Evolutionary conservation across 2,797 vertebrate species (phyloP).

Genomic region (Xenopus petersii): DNA sequence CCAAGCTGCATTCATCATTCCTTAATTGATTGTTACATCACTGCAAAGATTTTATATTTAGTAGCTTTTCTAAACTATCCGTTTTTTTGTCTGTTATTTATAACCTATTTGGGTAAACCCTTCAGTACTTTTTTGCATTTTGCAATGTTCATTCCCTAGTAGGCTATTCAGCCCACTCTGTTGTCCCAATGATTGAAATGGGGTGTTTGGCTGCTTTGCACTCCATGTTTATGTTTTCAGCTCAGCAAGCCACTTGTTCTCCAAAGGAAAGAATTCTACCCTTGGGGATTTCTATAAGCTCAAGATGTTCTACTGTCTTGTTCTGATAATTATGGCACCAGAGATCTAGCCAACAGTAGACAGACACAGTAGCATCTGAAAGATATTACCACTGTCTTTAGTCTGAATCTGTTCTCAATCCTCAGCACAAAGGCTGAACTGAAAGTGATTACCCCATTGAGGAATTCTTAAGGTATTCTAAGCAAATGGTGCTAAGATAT

Average conservation of each 20-base stretch:
- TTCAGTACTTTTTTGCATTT: constrained; percentile 13
- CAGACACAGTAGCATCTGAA: constrained; percentile 53
- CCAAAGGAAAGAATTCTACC: constrained; percentile 48
- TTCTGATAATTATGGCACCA: constrained; percentile 48
- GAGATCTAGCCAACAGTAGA: constrained; percentile 28
- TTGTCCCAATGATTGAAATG: constrained; percentile 17
- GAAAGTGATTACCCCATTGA: constrained; percentile 36
- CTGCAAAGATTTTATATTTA: no score
- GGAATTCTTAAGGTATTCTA: constrained; percentile 43
- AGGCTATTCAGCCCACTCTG: constrained; percentile 18
- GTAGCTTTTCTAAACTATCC: no score
- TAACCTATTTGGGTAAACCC: background rate
- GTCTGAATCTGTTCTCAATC: constrained; percentile 39
- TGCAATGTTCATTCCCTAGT: constrained; percentile 2
- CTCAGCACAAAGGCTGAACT: constrained; percentile 31
- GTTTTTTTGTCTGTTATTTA: background rate
- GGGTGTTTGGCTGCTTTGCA: constrained; percentile 19
- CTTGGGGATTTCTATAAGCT: constrained; percentile 51
- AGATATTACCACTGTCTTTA: constrained; percentile 50
- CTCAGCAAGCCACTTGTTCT: constrained; percentile 43
- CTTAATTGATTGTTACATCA: no score
- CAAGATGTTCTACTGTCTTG: constrained; percentile 49
- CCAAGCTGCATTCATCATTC: no score
- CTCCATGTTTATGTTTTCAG: constrained; percentile 40
- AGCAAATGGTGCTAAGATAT: constrained; percentile 27